These are phyloP conservation scores for Leptobrachium leishanense DNA, from an alignment of 2,113 vertebrate genomes.

Conservation along the genomic window DNA sequence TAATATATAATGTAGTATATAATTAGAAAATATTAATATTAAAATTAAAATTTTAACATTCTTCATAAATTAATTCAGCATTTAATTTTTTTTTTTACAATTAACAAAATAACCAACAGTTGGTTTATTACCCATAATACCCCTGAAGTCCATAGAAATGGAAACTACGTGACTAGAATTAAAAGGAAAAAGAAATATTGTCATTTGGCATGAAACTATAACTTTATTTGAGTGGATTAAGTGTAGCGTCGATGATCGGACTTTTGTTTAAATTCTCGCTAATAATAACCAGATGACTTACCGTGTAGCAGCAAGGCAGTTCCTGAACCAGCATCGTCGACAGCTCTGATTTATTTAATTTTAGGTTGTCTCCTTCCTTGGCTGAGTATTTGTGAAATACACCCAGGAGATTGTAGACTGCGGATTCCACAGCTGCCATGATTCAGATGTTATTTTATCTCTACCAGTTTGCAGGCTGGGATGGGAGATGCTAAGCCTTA, in stretches of 20 bases:
- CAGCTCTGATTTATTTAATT: constrained; percentile 35
- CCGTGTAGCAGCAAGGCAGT: constrained; percentile 40
- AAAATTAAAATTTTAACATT: no score
- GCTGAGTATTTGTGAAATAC: constrained; percentile 46
- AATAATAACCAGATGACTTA: constrained; percentile 6
- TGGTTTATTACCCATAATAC: no score
- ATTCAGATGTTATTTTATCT: neutral
- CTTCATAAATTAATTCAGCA: no score
- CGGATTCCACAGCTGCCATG: constrained; percentile 22
- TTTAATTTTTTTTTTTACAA: no score
- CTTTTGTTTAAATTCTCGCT: neutral
- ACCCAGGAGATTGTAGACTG: constrained; percentile 41
- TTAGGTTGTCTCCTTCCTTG: constrained; percentile 31
- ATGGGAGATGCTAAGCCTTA: neutral
- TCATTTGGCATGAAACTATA: no score
- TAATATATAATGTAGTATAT: no score
- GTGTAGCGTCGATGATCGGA: neutral
- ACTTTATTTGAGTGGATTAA: neutral
- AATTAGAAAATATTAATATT: no score
- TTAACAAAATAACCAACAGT: no score
- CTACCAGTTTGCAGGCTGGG: neutral
- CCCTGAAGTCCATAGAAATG: no score
- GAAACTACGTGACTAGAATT: no score
- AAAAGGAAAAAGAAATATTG: no score
- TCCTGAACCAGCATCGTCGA: constrained; percentile 11